Percentiles rank a stretch among this genome's conserved stretches.
Conservation (phyloP, 2,797 vertebrate genomes). For the Aplochiton taeniatus region DNA sequence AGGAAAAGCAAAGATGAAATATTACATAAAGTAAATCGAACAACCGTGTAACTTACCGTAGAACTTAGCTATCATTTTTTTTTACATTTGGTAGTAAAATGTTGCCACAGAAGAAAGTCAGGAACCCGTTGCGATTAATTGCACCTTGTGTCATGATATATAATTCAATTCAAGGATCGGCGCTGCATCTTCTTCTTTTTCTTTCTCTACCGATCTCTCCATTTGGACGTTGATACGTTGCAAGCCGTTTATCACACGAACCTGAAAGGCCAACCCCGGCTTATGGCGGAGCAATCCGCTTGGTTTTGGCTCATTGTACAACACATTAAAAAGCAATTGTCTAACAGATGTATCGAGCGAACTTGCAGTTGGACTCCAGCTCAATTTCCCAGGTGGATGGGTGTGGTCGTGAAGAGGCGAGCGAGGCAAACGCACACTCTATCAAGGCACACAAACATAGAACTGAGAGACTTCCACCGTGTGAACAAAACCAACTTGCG, state of each 20-base stretch:
- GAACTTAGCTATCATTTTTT: too few species aligned
- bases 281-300: constrained; percentile 85
- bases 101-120: too few species aligned
- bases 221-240: constrained; percentile 70
- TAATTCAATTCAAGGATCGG: too few species aligned
- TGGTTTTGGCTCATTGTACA: constrained; percentile 81
- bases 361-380: constrained; percentile 56
- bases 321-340: constrained; percentile 84
- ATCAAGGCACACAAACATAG: too few species aligned
- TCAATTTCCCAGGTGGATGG: constrained; percentile 70
- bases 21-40: too few species aligned
- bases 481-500: too few species aligned
- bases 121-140: too few species aligned
- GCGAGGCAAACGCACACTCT: constrained; percentile 10
- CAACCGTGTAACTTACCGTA: too few species aligned
- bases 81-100: too few species aligned
- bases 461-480: too few species aligned
- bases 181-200: constrained; percentile 22
- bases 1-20: too few species aligned
- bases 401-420: constrained; percentile 69
- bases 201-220: constrained; percentile 21
- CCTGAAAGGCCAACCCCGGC: constrained; percentile 86
- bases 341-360: constrained; percentile 73
- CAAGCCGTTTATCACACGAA: constrained; percentile 85
- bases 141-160: too few species aligned